Base-by-base conservation (phyloP, 2,888 invertebrate species). In the Phalera bucephala region DNA sequence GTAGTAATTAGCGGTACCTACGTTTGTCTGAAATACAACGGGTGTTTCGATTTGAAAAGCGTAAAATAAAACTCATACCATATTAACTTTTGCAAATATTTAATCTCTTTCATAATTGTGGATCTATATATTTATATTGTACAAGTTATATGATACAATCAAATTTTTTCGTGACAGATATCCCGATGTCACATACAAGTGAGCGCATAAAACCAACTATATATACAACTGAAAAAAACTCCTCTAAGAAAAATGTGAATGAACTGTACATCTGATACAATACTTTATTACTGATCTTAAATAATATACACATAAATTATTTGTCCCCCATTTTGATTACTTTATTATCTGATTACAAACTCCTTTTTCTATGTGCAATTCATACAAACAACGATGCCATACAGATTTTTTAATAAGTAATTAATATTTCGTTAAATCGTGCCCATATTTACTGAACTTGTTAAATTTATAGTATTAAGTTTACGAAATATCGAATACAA, bases 81-180 rank as follows among this genome's bases (percentile, higher is more conserved):
- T 69, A 69, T 70, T 81, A 90, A 89, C 90, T 90, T 90, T 90
- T 90, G 90, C 90, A 90, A 90, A 90, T 90, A 90, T 90, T 90
- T 90, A 90, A 89, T 90, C 89, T 89, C 83, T 90, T 89, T 90
- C 80, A 89, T 90, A 90, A 90, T 90, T 85, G 90, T 90, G 90
- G 87, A 88, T 90, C 90, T 90, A 89, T 90, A 89, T 90, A 87
- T 89, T 86, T 85, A 87, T 89, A 89, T 88, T 85, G 88, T 88
- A 89, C 88, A 89, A 85, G 83, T 87, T 81, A 17, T 86, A 87
- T 87, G 78, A 82, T 87, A 87, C 87, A 88, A 73, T 83, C 79
- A 80, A 75, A 76, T 71, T 75, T 79, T 72, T 79, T 69, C 39
- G 80, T 80, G 86, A 78, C 80, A 64, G 68, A 68, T 66, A 71